phyloP scores from a whole-genome alignment of 1,140 invertebrate species.

The Ceratosolen solmsi region DNA sequence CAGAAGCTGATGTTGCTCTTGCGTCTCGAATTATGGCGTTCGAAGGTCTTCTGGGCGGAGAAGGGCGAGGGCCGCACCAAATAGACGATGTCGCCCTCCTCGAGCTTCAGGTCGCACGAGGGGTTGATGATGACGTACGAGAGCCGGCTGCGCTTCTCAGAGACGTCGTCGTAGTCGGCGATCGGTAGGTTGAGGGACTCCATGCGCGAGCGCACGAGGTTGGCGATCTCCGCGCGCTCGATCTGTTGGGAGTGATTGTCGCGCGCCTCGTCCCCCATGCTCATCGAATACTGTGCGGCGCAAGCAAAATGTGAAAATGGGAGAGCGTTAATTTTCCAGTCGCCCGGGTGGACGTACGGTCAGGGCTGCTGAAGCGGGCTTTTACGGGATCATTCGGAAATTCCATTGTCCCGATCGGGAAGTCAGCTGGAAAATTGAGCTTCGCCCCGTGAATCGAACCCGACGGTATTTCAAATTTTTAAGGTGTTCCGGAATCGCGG shows the following conservation, averaged over 20 bases:
- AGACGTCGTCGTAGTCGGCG: constrained; percentile 93
- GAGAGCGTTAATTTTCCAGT: constrained; percentile 15
- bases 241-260: constrained; percentile 92
- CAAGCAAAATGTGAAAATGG: not conserved
- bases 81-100: constrained; percentile 97
- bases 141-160: constrained; percentile 91
- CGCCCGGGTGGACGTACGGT: too few relatives aligned
- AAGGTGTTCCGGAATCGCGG: too few relatives aligned
- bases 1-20: constrained; percentile 94
- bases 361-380: not conserved
- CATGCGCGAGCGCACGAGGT: constrained; percentile 94
- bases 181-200: constrained; percentile 91
- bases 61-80: constrained; percentile 92
- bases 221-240: constrained; percentile 95
- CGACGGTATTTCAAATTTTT: too few relatives aligned
- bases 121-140: constrained; percentile 99
- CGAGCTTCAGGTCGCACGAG: constrained; percentile 95
- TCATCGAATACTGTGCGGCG: constrained; percentile 82
- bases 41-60: constrained; percentile 94
- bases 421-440: too few relatives aligned
- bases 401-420: not conserved
- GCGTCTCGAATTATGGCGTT: constrained; percentile 89
- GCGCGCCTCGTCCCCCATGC: constrained; percentile 85
- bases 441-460: too few relatives aligned
- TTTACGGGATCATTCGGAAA: not conserved